Evolutionary conservation across 2,888 invertebrate genomes (phyloP).

Genomic region (Nomada fabriciana): DNA sequence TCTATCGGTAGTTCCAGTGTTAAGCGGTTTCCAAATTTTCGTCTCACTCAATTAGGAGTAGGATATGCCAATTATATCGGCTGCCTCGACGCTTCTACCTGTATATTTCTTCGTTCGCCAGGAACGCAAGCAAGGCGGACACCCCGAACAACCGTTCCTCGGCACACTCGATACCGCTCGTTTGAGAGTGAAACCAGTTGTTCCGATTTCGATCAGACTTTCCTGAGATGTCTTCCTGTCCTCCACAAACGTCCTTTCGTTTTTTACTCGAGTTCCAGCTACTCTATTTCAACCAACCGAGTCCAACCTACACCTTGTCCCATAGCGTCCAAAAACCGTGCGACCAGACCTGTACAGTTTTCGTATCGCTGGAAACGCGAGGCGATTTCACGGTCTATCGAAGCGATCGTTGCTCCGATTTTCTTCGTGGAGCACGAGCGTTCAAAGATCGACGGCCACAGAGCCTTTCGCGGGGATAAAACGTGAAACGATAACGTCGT

Average conservation of each 20-base stretch:
- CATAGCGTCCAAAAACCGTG: neutral
- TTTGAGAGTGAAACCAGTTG: slow-evolving; percentile 76
- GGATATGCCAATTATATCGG: neutral
- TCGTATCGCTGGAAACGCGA: neutral
- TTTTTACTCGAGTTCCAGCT: slow-evolving; percentile 16
- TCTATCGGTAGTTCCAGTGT: too few relatives aligned
- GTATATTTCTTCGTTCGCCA: slow-evolving; percentile 11
- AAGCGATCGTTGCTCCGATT: neutral
- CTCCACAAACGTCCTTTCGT: slow-evolving; percentile 49
- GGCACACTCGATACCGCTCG: slow-evolving; percentile 67
- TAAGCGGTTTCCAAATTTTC: too few relatives aligned
- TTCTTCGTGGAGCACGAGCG: slow-evolving; percentile 13
- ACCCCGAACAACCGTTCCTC: slow-evolving; percentile 69
- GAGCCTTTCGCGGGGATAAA: slow-evolving; percentile 37
- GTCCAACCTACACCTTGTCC: too few relatives aligned
- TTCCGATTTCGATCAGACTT: slow-evolving; percentile 73
- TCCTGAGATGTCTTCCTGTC: slow-evolving; percentile 53
- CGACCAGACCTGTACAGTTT: neutral
- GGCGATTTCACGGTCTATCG: neutral
- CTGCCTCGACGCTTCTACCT: neutral
- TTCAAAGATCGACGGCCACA: neutral
- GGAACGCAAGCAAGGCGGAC: slow-evolving; percentile 57
- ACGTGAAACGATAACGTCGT: slow-evolving; percentile 34
- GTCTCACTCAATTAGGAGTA: too few relatives aligned
- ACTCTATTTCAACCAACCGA: neutral